phyloP scores from a whole-genome alignment of 2,888 invertebrate genomes.

The Scaptodrosophila latifasciaeformis region DNA sequence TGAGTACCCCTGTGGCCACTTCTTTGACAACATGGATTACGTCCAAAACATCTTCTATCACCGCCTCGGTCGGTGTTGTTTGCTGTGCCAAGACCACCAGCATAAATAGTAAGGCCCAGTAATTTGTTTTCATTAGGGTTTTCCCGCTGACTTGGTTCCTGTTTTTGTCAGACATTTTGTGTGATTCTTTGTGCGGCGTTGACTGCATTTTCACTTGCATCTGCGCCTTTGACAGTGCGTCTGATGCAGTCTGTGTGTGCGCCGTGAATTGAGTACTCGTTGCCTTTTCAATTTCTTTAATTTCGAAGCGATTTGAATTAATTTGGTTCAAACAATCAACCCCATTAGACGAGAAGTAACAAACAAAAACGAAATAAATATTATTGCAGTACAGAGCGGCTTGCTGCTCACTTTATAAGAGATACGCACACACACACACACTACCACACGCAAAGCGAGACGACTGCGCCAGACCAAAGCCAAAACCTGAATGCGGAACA shows the following conservation, averaged over 20 bases:
- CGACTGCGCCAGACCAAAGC: conserved; percentile 37
- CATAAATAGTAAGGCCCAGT: background rate
- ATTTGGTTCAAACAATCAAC: too few species aligned
- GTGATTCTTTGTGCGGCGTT: background rate
- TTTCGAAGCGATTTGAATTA: too few species aligned
- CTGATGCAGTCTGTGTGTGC: conserved; percentile 23
- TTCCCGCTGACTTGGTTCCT: background rate
- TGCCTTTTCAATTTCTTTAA: too few species aligned
- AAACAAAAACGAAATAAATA: too few species aligned
- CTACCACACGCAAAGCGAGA: conserved; percentile 3
- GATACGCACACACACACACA: conserved; percentile 4
- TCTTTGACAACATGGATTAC: conserved; percentile 78
- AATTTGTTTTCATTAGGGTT: conserved; percentile 7
- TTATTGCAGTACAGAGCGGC: too few species aligned
- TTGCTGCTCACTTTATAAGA: too few species aligned
- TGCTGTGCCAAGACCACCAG: conserved; percentile 3
- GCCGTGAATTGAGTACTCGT: too few species aligned
- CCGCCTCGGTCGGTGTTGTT: conserved; percentile 70
- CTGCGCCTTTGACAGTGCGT: background rate
- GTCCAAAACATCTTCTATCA: conserved; percentile 79
- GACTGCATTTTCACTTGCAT: background rate
- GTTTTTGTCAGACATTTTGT: background rate
- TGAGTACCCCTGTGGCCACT: conserved; percentile 78
- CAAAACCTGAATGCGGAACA: conserved; percentile 44
- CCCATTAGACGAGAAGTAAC: too few species aligned